These are phyloP conservation scores for Struthidea cinerea DNA, from an alignment of 2,113 vertebrate species.

Conservation along the genomic window DNA sequence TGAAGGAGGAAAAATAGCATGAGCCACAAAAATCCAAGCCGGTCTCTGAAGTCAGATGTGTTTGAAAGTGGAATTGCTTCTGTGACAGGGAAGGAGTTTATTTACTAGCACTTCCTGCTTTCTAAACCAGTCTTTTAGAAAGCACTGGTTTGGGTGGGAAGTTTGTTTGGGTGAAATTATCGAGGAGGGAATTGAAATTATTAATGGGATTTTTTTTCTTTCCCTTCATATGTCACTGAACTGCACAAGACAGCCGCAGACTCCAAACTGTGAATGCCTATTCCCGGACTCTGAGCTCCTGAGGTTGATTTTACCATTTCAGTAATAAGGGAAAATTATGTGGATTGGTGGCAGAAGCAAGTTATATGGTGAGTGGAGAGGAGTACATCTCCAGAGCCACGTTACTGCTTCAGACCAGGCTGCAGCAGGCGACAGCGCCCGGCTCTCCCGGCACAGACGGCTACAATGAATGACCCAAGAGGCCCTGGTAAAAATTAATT, in stretches of 20 bases:
- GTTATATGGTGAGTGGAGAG: not conserved
- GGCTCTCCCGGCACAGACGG: not conserved
- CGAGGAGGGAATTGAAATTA: not conserved
- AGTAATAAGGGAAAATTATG: not conserved
- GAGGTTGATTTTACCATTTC: not conserved
- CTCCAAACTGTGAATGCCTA: not conserved
- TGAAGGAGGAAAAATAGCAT: not conserved
- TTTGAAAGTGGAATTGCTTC: not conserved
- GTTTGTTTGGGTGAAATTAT: not conserved
- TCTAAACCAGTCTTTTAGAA: not conserved
- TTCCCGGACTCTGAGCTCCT: not conserved
- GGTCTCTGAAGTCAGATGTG: not conserved
- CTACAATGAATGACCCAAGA: not conserved
- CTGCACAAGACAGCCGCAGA: fast-evolving
- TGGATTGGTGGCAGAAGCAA: not conserved
- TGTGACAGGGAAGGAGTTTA: not conserved
- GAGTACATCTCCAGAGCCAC: not conserved
- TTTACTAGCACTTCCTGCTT: not conserved
- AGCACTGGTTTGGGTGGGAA: not conserved
- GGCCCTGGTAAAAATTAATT: constrained; percentile 12
- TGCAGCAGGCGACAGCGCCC: fast-evolving
- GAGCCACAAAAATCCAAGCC: not conserved
- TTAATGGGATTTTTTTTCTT: not conserved
- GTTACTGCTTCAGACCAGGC: not conserved
- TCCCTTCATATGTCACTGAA: not conserved